Base-by-base conservation (phyloP, 1,140 invertebrate species). In the Diabrotica virgifera region DNA sequence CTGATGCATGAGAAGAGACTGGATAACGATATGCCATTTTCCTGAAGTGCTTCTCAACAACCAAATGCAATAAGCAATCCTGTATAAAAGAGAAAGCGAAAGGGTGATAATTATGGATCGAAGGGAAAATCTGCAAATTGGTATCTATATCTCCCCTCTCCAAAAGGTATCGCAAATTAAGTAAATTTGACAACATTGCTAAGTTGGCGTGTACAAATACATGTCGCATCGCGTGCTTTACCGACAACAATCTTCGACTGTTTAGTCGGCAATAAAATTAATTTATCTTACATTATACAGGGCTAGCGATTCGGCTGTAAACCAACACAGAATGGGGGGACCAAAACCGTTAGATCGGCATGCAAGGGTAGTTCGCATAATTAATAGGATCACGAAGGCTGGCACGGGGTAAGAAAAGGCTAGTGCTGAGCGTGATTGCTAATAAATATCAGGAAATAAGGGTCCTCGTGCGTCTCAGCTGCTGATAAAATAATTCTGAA, bases 251-350 rank as follows among this genome's bases (percentile, higher is more conserved):
- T 78, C 75, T 78, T 73, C 66, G 70, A 69, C 77, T 78, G 76
- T 76, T 78, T 78, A 78, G 76, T 69, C 74, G 73, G 75, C 75
- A 77, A 78, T 78, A 77, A 78, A 78, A 78, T 78, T 78, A 78
- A 78, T 78, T 78, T 78, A 77, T 77, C 77, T 77, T 76, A 69
- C 75, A 76, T 77, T 78, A 76, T 69, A 72, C 68, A 66, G 66
- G 62, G 66, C 62, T 67, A 62, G 60, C 60, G 67, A 66, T 72
- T 69, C 65, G 70, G 69, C 68, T 67, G 66, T 73, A 71, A 74
- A 74, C 71, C 69, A 71, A 72, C 73, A 71, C 65, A 59, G 58
- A 61, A 67, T 62, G 36, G 66, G 40, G 36, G 59, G 60, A 53
- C 60, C 36, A 11, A 14, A 54, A 62, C 60, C 52, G 52, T 62